These are phyloP conservation scores for Mohoua ochrocephala DNA, from an alignment of 2,113 vertebrate genomes.

Conservation along the genomic window DNA sequence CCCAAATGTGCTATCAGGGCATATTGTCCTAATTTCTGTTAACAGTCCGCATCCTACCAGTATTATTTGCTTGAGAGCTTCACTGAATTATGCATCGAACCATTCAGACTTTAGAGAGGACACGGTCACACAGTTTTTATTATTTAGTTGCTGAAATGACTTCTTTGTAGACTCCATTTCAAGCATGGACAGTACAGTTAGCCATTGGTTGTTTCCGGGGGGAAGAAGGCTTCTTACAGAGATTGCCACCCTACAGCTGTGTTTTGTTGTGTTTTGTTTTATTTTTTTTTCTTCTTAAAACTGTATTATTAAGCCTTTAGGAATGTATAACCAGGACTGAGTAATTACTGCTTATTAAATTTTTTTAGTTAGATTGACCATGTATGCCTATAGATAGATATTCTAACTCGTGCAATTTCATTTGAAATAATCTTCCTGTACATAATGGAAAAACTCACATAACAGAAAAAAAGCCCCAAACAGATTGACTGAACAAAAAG, in stretches of 20 bases:
- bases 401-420: conserved; percentile 64
- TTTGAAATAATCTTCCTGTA: conserved; percentile 68
- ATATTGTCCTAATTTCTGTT: conserved; percentile 53
- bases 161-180: conserved; percentile 47
- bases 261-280: background rate
- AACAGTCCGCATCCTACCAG: conserved; percentile 61
- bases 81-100: background rate
- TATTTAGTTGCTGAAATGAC: conserved; percentile 46
- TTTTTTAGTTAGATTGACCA: conserved; percentile 68
- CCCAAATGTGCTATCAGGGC: conserved; percentile 1
- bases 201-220: conserved; percentile 34
- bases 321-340: conserved; percentile 70
- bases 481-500: conserved; percentile 21
- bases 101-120: conserved; percentile 25
- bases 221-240: conserved; percentile 55
- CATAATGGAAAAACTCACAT: conserved; percentile 58
- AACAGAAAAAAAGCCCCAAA: background rate
- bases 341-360: conserved; percentile 70
- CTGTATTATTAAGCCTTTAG: conserved; percentile 71
- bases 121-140: background rate
- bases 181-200: conserved; percentile 47
- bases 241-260: conserved; percentile 52
- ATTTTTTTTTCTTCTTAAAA: conserved; percentile 42
- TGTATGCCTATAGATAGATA: conserved; percentile 65
- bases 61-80: conserved; percentile 65